Evolutionary conservation across 2,113 vertebrate genomes (phyloP).

Genomic region (Corythornis vintsioides): DNA sequence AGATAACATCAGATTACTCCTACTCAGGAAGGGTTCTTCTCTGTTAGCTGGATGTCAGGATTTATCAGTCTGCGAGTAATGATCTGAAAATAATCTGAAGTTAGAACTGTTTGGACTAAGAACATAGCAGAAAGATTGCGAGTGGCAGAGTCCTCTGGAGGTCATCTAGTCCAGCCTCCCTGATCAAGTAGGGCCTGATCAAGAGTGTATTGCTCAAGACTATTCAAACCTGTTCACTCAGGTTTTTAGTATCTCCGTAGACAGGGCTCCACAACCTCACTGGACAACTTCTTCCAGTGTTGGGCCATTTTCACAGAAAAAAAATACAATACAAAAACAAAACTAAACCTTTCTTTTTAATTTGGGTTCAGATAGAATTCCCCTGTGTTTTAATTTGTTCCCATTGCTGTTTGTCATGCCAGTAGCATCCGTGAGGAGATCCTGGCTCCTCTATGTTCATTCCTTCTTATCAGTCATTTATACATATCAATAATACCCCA

Average conservation of each 20-base stretch:
- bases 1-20: neutral
- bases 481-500: accelerated
- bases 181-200: neutral
- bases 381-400: neutral
- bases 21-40: neutral
- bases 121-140: neutral
- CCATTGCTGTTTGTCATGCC: neutral
- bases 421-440: neutral
- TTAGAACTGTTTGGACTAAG: neutral
- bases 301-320: neutral
- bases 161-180: neutral
- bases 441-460: too few relatives aligned
- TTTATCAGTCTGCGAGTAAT: neutral
- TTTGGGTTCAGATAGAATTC: neutral
- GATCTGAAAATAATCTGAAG: neutral
- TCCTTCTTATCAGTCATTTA: neutral
- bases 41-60: neutral
- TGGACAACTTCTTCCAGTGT: neutral
- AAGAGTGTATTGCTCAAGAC: neutral
- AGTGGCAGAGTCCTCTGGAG: neutral
- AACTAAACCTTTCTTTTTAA: neutral
- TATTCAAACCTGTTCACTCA: neutral
- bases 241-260: neutral
- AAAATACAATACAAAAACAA: neutral
- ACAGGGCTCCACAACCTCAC: neutral